These are phyloP conservation scores for Cyrtonyx montezumae DNA, from an alignment of 2,113 vertebrate species.

Conservation along the genomic window DNA sequence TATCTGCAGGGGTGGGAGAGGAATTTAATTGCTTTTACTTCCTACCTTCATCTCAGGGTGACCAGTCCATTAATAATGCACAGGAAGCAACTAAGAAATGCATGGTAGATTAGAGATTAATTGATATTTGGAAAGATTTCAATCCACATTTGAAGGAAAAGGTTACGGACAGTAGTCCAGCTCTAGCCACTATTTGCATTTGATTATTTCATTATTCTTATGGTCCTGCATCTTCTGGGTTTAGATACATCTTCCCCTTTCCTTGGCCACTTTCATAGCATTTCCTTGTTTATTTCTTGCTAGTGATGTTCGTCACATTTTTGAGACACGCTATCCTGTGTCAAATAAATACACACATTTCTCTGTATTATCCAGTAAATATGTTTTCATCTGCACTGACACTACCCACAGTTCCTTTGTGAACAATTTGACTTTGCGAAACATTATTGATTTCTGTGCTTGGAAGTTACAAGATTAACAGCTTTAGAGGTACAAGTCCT, in stretches of 20 bases:
- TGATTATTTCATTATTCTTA: constrained; percentile 38
- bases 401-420: constrained; percentile 15
- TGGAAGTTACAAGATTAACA: constrained; percentile 38
- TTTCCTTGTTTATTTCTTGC: not conserved
- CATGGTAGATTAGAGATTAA: constrained; percentile 76
- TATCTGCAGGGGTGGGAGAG: constrained; percentile 70
- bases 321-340: not conserved
- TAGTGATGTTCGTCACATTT: not conserved
- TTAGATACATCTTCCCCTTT: not conserved
- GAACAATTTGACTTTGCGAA: constrained; percentile 57
- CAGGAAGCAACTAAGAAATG: constrained; percentile 73
- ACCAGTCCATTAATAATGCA: constrained; percentile 76
- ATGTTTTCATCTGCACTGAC: not conserved
- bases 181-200: constrained; percentile 51
- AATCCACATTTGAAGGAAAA: constrained; percentile 70
- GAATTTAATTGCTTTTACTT: constrained; percentile 76
- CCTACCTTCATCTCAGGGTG: constrained; percentile 74
- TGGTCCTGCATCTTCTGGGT: not conserved
- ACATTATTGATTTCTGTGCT: constrained; percentile 29
- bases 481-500: constrained; percentile 25
- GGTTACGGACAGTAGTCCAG: constrained; percentile 39
- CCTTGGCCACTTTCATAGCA: not conserved
- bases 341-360: not conserved
- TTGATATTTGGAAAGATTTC: constrained; percentile 79
- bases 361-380: constrained; percentile 1